phyloP scores from a whole-genome alignment of 1,140 invertebrate genomes.

The Asbolus verrucosus region DNA sequence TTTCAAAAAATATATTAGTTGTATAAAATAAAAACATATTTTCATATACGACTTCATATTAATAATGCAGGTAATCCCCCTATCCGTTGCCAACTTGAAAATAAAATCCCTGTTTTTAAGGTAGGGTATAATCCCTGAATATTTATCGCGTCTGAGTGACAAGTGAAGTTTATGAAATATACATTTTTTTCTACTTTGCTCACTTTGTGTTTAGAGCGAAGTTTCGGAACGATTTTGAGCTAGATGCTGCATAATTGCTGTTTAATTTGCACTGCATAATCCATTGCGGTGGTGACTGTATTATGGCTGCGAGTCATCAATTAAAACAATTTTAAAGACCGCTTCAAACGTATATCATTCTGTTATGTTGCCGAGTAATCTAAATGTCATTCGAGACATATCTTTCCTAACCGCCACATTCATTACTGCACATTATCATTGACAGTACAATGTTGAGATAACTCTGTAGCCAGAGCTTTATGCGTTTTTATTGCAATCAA shows the following conservation, averaged over 20 bases:
- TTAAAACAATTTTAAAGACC: conserved; percentile 26
- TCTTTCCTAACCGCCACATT: conserved; percentile 4
- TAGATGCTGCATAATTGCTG: conserved; percentile 6
- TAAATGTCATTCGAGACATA: conserved; percentile 21
- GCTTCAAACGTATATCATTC: not conserved
- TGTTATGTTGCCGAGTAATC: too few relatives aligned
- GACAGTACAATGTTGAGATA: not conserved
- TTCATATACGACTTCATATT: conserved; percentile 10
- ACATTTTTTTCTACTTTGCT: conserved; percentile 19
- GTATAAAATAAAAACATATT: not conserved
- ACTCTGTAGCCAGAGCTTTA: not conserved
- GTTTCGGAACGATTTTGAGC: not conserved
- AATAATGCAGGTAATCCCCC: conserved; percentile 26
- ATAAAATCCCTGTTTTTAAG: conserved; percentile 35
- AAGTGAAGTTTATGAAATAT: conserved; percentile 33
- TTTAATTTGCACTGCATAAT: conserved; percentile 30
- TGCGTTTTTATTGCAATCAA: too few relatives aligned
- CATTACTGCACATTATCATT: conserved; percentile 5
- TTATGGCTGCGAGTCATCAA: conserved; percentile 6
- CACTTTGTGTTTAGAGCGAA: conserved; percentile 1
- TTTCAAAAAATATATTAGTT: too few relatives aligned
- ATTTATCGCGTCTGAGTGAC: conserved; percentile 35
- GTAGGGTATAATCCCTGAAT: conserved; percentile 24
- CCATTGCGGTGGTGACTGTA: conserved; percentile 6
- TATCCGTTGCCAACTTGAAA: conserved; percentile 18